Base-by-base conservation (phyloP, 2,888 invertebrate species). In the Heliconius hortense region DNA sequence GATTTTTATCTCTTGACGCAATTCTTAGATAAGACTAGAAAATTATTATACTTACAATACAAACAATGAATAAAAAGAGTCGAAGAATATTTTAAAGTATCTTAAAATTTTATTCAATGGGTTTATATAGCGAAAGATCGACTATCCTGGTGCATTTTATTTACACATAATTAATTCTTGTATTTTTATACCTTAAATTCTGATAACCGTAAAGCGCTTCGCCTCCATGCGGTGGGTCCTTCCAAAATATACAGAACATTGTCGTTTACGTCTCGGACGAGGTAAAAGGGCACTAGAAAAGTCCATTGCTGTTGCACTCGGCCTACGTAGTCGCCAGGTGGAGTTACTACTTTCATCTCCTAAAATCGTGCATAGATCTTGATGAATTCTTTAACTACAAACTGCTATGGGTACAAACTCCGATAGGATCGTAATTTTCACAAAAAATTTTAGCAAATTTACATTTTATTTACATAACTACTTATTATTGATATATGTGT, bases 301-400 rank as follows among this genome's bases (percentile, higher is more conserved):
- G 96, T 95, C 83, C 96, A 96, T 76, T 95, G 95, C 85, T 97
- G 96, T 77, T 95, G 95, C 59, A 97, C 93, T 8, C 95, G 94
- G 0, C 97, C 97, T 21, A 97, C 88, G 79, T 96, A 94, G 86
- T 96, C 95, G 0, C 96, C 96, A 0, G 96, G 96, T 0, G 96
- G 96, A 60, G 95, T 94, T 90, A 95, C 95, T n/a, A 97, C 96
- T 87, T 96, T 96, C 87, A 97, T 91, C 82, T 94, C 95, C 95
- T 91, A 78, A 7, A 80, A 80, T 48, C 56, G 48, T 35, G 48
- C 64, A 66, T 28, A 21, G 56, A 56, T 53, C 7, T 18, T 21
- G 8, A 5, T 48, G 18, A 18, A 48, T 5, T 15, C 5, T 48
- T 18, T 21, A 21, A 53, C 7, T 53, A 21, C 21, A 21, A 21